Evolutionary conservation across 2,113 vertebrate genomes (phyloP).

Genomic region (Coptodon bakossiorum): DNA sequence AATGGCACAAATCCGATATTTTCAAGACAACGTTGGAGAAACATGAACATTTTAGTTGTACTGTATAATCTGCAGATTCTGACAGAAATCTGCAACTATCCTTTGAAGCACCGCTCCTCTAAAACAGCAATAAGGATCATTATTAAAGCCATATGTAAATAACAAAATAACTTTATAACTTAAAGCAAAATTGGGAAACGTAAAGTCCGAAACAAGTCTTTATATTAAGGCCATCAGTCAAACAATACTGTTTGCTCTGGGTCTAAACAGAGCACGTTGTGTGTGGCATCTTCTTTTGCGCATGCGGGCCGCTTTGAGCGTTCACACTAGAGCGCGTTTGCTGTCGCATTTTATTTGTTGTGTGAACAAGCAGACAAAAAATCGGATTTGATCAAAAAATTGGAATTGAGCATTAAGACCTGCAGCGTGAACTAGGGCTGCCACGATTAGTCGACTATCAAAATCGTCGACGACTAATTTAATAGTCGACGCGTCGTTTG

Average conservation of each 20-base stretch:
- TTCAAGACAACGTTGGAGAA: too few relatives aligned
- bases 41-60: accelerated
- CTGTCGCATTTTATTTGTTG: not conserved
- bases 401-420: not conserved
- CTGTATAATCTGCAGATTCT: not conserved
- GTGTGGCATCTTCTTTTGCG: accelerated
- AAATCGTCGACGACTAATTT: too few relatives aligned
- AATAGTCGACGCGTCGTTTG: too few relatives aligned
- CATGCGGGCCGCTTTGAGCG: not conserved
- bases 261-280: not conserved
- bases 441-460: too few relatives aligned
- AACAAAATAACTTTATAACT: too few relatives aligned
- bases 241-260: too few relatives aligned
- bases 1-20: not conserved
- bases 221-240: too few relatives aligned
- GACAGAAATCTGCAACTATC: not conserved
- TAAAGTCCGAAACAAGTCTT: too few relatives aligned
- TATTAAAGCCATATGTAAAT: too few relatives aligned
- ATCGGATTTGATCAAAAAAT: not conserved
- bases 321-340: not conserved
- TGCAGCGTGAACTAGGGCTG: too few relatives aligned
- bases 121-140: too few relatives aligned
- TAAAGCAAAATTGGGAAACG: too few relatives aligned
- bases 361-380: not conserved
- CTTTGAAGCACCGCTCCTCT: not conserved